Evolutionary conservation across 2,113 vertebrate genomes (phyloP).

Genomic region (Myotis brandtii): DNA sequence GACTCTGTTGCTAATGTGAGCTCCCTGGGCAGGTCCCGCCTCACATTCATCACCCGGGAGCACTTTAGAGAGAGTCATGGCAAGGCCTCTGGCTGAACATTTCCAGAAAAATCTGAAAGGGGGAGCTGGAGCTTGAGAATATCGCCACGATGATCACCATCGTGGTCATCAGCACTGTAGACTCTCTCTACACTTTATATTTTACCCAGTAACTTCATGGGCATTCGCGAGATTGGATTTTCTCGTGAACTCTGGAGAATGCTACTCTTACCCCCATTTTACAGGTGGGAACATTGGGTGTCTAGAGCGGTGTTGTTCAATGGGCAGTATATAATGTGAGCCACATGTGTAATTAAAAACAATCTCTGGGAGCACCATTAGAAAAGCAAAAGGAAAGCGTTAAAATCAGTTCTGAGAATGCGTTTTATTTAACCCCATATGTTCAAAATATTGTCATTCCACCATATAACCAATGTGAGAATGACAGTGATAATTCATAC

Average conservation of each 20-base stretch:
- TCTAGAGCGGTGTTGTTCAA: background rate
- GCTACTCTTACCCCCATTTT: background rate
- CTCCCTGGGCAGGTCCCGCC: background rate
- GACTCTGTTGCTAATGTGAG: background rate
- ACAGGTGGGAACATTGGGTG: background rate
- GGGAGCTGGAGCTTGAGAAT: background rate
- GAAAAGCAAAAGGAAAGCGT: constrained; percentile 2
- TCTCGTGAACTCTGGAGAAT: background rate
- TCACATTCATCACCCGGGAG: too few species aligned
- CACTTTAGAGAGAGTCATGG: background rate
- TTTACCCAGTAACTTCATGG: background rate
- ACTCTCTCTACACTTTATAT: background rate
- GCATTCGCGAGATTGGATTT: background rate
- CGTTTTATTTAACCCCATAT: constrained; percentile 56
- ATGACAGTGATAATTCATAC: background rate
- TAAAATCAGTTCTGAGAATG: constrained; percentile 22
- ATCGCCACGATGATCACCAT: background rate
- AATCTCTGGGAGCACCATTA: background rate
- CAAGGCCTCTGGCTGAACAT: background rate
- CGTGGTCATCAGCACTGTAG: background rate
- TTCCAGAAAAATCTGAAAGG: background rate
- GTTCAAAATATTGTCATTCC: constrained; percentile 47
- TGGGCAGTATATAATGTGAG: background rate
- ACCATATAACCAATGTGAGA: background rate
- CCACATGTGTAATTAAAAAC: background rate